Base-by-base conservation (phyloP, 1,140 invertebrate genomes). In the Grapholita molesta region DNA sequence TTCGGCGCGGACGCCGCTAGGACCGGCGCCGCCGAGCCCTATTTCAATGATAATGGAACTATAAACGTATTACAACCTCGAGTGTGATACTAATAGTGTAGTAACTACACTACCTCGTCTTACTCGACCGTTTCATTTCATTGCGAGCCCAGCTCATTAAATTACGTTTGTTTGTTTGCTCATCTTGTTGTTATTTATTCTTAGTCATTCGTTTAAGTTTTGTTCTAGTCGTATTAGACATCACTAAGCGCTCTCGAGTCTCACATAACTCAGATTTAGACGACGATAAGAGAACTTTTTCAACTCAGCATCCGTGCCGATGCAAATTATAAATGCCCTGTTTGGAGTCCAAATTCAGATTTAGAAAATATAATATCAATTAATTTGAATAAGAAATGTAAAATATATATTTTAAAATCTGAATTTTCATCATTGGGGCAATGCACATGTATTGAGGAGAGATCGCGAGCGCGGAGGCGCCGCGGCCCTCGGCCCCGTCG, bases 41-140 rank as follows among this genome's bases (percentile, higher is more conserved):
- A 72, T 64, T 74, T 68, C 65, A 66, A 72, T 68, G 55, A 73
- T 71, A 78, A 77, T 77, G 74, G 70, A 77, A 78, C 70, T 78
- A 72, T 76, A 66, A 76, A 80, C 70, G 68, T 81, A 82, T 79
- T 82, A 78, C 75, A 74, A 79, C 67, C 76, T 66, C 72, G 84
- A 86, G 82, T 89, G 82, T 90, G 84, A 84, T 71, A 77, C 83
- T 76, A 72, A 68, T 79, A 78, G 86, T 91, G 87, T 91, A 89
- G 87, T 79, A 88, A 88, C 84, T 91, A 88, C 86, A 88, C 83
- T 89, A 89, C 85, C 87, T 90, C 88, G 79, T 88, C 83, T 85
- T 82, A 79, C 80, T 78, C 64, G 76, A 74, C 73, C 73, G 71
- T 84, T 80, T 78, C 66, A 70, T 82, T 79, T 80, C 74, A 79